Percentiles rank a stretch among this genome's conserved stretches.
Conservation (phyloP, 2,888 invertebrate genomes). For the Salpingus planirostris region DNA sequence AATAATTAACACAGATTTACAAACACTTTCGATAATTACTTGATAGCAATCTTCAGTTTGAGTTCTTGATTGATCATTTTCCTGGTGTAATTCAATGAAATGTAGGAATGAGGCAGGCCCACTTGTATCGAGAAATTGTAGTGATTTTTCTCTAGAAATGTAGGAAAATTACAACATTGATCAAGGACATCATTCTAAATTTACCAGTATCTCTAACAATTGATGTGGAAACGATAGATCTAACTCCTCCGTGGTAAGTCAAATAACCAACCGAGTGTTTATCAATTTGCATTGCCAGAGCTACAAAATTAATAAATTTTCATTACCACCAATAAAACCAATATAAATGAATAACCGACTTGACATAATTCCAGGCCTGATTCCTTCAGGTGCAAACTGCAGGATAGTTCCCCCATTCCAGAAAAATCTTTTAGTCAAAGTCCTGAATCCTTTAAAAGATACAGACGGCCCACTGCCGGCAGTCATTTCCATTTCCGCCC, state of each 20-base stretch:
- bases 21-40: conserved; percentile 25
- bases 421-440: conserved; percentile 64
- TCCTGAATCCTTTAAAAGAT: conserved; percentile 70
- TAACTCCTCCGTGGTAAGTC: conserved; percentile 64
- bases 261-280: conserved; percentile 82
- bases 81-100: conserved; percentile 65
- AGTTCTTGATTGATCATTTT: conserved; percentile 73
- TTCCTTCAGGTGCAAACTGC: conserved; percentile 68
- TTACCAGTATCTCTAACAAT: conserved; percentile 69
- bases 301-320: conserved; percentile 36
- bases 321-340: conserved; percentile 5
- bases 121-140: conserved; percentile 68
- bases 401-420: conserved; percentile 66
- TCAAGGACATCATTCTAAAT: too few relatives aligned
- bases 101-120: conserved; percentile 71
- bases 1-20: conserved; percentile 7
- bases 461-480: conserved; percentile 73
- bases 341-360: conserved; percentile 55
- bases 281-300: conserved; percentile 77
- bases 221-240: conserved; percentile 73
- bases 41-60: conserved; percentile 56
- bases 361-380: conserved; percentile 67
- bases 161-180: too few relatives aligned
- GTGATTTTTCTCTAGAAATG: conserved; percentile 34
- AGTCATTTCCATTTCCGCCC: conserved; percentile 79